Base-by-base conservation (phyloP, 2,797 vertebrate species). In the Halcyon leucocephala region DNA sequence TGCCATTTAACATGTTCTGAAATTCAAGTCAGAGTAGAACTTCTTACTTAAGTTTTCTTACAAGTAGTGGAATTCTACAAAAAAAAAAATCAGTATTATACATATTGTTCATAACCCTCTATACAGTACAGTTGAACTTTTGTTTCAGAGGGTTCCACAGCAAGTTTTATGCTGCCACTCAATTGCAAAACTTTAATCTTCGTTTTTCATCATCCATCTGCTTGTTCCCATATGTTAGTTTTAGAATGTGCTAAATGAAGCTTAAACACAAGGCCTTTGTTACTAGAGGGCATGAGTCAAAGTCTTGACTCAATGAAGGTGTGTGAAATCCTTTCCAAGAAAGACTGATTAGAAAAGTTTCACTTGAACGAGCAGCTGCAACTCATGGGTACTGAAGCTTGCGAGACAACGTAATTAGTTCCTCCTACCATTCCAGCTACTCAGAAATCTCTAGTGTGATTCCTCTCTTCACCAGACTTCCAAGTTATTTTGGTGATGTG, bases 291-390 rank as follows among this genome's bases (percentile, higher is more conserved):
- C 90, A 92, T 95, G 95, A 96, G 90, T 95, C 95, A 95, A 94
- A 96, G 66, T 84, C 94, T 86, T 92, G 93, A 91, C 89, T 93
- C 89, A 90, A 26, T 94, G 90, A 92, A 97, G 96, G 95, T 95
- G 96, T 97, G 86, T 96, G 95, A 96, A 96, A 97, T 90, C 87
- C 84, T 89, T 95, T 93, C 82, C 92, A 95, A 92, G 95, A 95
- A 96, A 94, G 95, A 94, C 81, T 78, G 95, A 95, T 94, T 89
- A 80, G 91, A 82, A 89, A 77, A 90, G 91, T 95, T 97, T 93
- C 95, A 94, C 91, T 97, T 93, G 91, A 94, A 86, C 1, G 64
- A 94, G 90, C 90, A 94, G 93, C 91, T 93, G 93, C 86, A 93
- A 14, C 93, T 95, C 93, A 94, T 95, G 94, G 78, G 86, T 93